Conservation (phyloP, 2,113 vertebrate species). For the Eurypyga helias region DNA sequence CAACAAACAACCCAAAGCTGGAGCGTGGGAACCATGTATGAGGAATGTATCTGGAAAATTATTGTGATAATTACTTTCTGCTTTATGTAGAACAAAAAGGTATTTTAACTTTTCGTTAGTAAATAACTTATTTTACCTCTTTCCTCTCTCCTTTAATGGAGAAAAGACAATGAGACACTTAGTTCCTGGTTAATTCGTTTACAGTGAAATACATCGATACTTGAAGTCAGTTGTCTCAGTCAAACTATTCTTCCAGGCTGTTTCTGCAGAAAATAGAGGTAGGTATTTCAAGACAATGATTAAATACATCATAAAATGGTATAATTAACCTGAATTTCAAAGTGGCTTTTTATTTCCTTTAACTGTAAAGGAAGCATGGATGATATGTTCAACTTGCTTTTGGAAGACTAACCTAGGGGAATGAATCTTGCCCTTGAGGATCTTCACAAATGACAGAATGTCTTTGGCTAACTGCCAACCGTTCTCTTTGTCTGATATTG, state of each 20-base stretch:
- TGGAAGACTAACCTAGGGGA: background rate
- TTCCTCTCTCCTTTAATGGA: background rate
- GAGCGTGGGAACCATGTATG: background rate
- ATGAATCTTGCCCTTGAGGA: background rate
- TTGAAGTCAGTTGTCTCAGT: background rate
- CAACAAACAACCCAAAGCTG: background rate
- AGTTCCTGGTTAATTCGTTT: background rate
- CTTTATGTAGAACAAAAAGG: background rate
- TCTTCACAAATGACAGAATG: background rate
- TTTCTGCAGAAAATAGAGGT: background rate
- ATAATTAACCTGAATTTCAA: background rate
- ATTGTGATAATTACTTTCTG: background rate
- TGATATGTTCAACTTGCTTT: background rate
- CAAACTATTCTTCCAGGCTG: background rate
- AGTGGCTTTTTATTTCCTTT: background rate
- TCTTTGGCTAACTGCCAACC: background rate
- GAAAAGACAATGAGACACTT: background rate
- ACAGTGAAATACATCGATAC: background rate
- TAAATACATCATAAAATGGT: background rate
- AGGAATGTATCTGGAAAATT: background rate
- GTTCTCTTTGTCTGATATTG: background rate
- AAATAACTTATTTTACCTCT: background rate
- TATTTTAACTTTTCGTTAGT: background rate
- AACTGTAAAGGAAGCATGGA: background rate
- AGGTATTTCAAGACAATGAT: background rate